Base-by-base conservation (phyloP, 2,888 invertebrate species). In the Epicampocera succincta region DNA sequence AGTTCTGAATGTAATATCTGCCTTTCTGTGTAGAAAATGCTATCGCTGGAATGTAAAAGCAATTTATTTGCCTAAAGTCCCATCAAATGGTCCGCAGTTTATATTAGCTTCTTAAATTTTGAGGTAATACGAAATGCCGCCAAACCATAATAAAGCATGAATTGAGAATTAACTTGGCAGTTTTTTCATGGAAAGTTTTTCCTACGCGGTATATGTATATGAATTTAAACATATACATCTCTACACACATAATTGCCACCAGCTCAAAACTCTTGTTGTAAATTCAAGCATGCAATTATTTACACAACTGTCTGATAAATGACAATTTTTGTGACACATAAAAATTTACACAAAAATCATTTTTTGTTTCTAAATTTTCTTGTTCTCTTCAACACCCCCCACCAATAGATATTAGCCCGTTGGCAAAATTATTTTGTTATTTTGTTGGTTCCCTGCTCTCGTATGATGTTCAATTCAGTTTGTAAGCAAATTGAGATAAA, bases 281-380 rank as follows among this genome's bases (percentile, higher is more conserved):
- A 66, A 78, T 78, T 65, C 65, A 79, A 79, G 75, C 79, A 80
- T 83, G 80, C 80, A 83, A 81, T 76, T 78, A 82, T 82, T 82
- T 78, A 82, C 74, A 78, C 74, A 78, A 75, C 66, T 81, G 78
- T 79, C 81, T 81, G 79, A 84, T 81, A 81, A 84, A 84, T 81
- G 83, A 84, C 77, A 81, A 81, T 81, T 78, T 78, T 83, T 83
- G 46, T 71, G 61, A 76, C 72, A 83, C 42, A 72, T 72, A 52
- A 76, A 71, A 66, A 38, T 25, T 40, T 46, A 19, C 19, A 68
- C 50, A 33, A 12, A 75, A 69, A 48, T 46, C 25, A 58, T 40
- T 42, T 60, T 73, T 17, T 56, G 54, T 80, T 65, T 60, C 19
- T 66, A 40, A 29, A 60, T 29, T 48, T 71, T 46, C 15, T 33